These are phyloP conservation scores for Andinoacara biseriatus DNA, from an alignment of 2,113 vertebrate genomes.

Conservation along the genomic window DNA sequence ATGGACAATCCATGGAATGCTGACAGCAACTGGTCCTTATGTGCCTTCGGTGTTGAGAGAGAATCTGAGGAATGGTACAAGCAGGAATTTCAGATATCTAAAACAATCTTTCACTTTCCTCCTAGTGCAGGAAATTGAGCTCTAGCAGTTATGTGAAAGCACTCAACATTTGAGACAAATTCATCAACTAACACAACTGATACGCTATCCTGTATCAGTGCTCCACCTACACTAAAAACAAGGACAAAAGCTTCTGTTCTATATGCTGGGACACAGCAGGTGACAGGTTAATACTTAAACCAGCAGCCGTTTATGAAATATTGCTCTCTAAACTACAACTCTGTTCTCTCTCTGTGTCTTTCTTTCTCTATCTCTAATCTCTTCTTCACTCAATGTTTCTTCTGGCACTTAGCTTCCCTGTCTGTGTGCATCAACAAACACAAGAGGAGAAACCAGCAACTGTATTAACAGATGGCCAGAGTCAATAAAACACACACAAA, in stretches of 20 bases:
- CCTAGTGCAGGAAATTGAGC: conserved; percentile 61
- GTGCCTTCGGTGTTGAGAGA: conserved; percentile 44
- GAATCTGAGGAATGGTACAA: conserved; percentile 65
- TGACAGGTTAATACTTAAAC: conserved; percentile 54
- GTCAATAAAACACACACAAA: conserved; percentile 86
- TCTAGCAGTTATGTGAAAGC: conserved; percentile 49
- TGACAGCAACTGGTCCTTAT: conserved; percentile 66
- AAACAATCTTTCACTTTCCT: conserved; percentile 74
- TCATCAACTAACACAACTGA: conserved; percentile 42
- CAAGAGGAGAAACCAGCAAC: conserved; percentile 77
- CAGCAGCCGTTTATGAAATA: conserved; percentile 58
- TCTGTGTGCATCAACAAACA: conserved; percentile 81
- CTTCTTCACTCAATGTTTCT: conserved; percentile 68
- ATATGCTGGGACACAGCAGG: conserved; percentile 27
- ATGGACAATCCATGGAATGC: conserved; percentile 44
- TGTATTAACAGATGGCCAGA: conserved; percentile 86
- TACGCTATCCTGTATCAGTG: neutral
- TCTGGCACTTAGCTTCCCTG: conserved; percentile 71
- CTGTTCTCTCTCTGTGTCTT: conserved; percentile 35
- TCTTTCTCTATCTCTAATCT: conserved; percentile 52
- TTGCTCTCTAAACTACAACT: conserved; percentile 41
- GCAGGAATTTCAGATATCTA: conserved; percentile 69
- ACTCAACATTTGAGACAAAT: conserved; percentile 66
- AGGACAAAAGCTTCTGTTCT: conserved; percentile 33
- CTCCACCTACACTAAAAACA: conserved; percentile 21